Conservation (phyloP, 2,888 invertebrate species). For the Cheilosia vernalis region DNA sequence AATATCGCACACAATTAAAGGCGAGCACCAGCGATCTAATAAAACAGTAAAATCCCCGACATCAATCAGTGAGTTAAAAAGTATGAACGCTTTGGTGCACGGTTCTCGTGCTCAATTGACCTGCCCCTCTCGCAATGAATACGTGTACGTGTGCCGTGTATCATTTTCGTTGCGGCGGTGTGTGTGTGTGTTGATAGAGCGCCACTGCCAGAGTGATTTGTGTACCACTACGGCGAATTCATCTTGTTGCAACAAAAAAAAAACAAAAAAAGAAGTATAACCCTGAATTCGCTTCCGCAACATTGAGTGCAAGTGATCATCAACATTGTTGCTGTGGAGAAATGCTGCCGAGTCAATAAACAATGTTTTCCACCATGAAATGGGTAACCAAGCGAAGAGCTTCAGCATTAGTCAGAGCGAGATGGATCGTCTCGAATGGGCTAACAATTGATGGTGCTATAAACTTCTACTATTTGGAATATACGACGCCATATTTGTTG, state of each 20-base stretch:
- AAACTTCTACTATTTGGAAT: constrained; percentile 73
- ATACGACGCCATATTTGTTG: constrained; percentile 80
- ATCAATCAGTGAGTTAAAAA: constrained; percentile 76
- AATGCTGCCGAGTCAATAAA: constrained; percentile 62
- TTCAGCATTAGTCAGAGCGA: constrained; percentile 44
- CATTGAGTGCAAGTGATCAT: constrained; percentile 44
- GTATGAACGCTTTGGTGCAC: constrained; percentile 68
- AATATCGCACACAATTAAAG: constrained; percentile 74
- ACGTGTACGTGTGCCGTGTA: constrained; percentile 23
- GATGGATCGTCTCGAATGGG: constrained; percentile 26
- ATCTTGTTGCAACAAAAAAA: constrained; percentile 30
- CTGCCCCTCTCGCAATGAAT: constrained; percentile 74
- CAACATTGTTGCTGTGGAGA: constrained; percentile 60
- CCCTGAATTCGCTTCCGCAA: constrained; percentile 34
- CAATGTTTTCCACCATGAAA: constrained; percentile 40
- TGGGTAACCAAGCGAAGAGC: not conserved
- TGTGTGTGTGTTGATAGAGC: constrained; percentile 31
- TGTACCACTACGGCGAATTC: constrained; percentile 59
- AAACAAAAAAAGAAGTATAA: not conserved
- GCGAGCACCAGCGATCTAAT: constrained; percentile 73
- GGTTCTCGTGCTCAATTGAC: constrained; percentile 75
- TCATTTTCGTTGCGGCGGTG: not conserved
- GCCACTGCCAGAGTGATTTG: constrained; percentile 64
- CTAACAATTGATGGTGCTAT: constrained; percentile 64
- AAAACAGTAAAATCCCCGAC: constrained; percentile 75